Percentiles rank a stretch among this genome's conserved stretches.
Evolutionary conservation across 64 coral and sea anemone species (phyloP).

Genomic region (Exaiptasia diaphana): DNA sequence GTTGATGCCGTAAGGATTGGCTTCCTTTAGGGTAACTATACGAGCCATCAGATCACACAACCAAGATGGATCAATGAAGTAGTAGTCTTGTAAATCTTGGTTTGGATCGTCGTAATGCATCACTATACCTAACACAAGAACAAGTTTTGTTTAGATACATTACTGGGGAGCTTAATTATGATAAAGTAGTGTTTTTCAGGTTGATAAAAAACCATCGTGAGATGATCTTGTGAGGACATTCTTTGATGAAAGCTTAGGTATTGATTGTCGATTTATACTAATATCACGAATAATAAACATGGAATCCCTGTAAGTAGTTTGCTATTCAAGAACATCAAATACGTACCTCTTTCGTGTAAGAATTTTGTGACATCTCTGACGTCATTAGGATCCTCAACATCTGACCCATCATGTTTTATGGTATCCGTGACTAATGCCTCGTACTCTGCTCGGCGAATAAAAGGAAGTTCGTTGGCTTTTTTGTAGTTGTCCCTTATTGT

Average conservation of each 20-base stretch:
- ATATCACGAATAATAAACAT: too few relatives aligned
- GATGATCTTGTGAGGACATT: too few relatives aligned
- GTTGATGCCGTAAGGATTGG: constrained; percentile 54
- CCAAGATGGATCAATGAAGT: constrained; percentile 92
- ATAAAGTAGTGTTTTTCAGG: too few relatives aligned
- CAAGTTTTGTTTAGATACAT: too few relatives aligned
- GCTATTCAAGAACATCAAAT: too few relatives aligned
- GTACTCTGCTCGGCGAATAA: constrained; percentile 79
- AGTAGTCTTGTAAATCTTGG: constrained; percentile 87
- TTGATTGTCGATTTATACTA: too few relatives aligned
- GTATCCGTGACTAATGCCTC: constrained; percentile 78
- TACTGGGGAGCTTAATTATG: too few relatives aligned
- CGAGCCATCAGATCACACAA: constrained; percentile 87
- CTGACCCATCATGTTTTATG: constrained; percentile 28
- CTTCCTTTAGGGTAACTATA: constrained; percentile 63
- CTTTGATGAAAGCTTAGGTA: too few relatives aligned
- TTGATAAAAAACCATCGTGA: too few relatives aligned
- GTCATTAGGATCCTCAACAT: constrained; percentile 80
- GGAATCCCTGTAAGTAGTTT: too few relatives aligned
- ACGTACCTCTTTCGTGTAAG: constrained; percentile 83
- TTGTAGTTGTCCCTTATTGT: constrained; percentile 43
- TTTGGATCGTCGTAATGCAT: constrained; percentile 97
- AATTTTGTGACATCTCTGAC: constrained; percentile 80
- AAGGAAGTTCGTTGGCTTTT: constrained; percentile 37
- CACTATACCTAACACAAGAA: constrained; percentile 65